Base-by-base conservation (phyloP, 2,113 vertebrate genomes). In the Actenoides lindsayi region DNA sequence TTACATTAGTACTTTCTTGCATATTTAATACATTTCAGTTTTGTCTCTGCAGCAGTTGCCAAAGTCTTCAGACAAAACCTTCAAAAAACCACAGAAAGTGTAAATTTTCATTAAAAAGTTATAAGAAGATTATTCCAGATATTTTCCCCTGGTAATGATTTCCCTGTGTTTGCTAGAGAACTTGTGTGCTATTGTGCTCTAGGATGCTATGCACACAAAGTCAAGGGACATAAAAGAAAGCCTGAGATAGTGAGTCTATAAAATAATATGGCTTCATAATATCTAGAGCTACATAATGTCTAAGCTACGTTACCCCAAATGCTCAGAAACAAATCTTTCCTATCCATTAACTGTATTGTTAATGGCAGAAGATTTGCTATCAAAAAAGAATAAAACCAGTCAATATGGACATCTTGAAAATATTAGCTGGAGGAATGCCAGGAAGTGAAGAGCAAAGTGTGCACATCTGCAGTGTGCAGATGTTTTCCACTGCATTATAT, bases 21-120 rank as follows among this genome's bases (percentile, higher is more conserved):
- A 69, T 93, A 87, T 93, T 93, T 95, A 94, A 88, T 91, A 27
- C 25, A 30, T 65, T 89, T 64, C 62, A 93, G 53, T 71, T 94
- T 77, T 85, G 41, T 69, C 62, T 75, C 48, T 82, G 74, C 24
- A 50, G 19, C 20, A 85, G 39, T 48, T 95, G 48, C 19, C 82
- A 79, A 94, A 35, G 44, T 51, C 74, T 93, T 87, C 76, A 83
- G 73, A 68, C 39, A 82, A 87, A 96, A 56, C 11, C 20, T 91
- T 91, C 12, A 70, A 59, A 62, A 80, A 64, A 20, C 14, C 16
- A 16, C 6, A 46, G 21, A 11, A 69, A 69, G 14, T 48, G 9
- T 79, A 56, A 85, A 73, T 69, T 24, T 81, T 84, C 28, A 74
- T 90, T 71, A 17, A 63, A 89, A 89, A 87, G 24, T 86, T 79